phyloP scores from a whole-genome alignment of 2,888 invertebrate species.

The Dasypogon diadema region DNA sequence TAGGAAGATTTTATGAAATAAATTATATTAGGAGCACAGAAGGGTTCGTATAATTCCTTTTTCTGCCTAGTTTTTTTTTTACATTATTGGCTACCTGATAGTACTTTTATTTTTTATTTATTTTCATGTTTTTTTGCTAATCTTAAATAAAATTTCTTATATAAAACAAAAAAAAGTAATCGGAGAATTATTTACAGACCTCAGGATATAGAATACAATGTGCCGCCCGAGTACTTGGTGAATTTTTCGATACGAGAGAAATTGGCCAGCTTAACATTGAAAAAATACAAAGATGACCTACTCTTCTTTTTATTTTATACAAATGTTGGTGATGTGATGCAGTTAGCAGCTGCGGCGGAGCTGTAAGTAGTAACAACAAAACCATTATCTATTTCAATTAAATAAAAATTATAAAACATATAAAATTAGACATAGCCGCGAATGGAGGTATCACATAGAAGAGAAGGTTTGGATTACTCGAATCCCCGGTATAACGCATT shows the following conservation, averaged over 20 bases:
- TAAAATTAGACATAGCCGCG: slow-evolving; percentile 87
- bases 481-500: slow-evolving; percentile 92
- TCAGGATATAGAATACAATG: slow-evolving; percentile 98
- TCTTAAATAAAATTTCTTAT: too few species aligned
- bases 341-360: slow-evolving; percentile 97
- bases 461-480: slow-evolving; percentile 99
- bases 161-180: background rate
- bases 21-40: too few species aligned
- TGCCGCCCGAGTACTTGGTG: slow-evolving; percentile 98
- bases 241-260: slow-evolving; percentile 96
- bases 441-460: slow-evolving; percentile 99
- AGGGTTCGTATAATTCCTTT: too few species aligned
- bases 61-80: too few species aligned
- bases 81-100: too few species aligned
- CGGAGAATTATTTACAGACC: slow-evolving; percentile 74
- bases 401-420: background rate
- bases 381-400: background rate
- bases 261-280: slow-evolving; percentile 93
- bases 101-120: too few species aligned
- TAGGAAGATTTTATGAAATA: too few species aligned
- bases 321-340: slow-evolving; percentile 97
- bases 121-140: too few species aligned
- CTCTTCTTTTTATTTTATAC: slow-evolving; percentile 99
- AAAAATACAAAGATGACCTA: slow-evolving; percentile 98
- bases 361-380: slow-evolving; percentile 81